These are phyloP conservation scores for Nemoura dubitans DNA, from an alignment of 2,888 invertebrate genomes.

Conservation along the genomic window DNA sequence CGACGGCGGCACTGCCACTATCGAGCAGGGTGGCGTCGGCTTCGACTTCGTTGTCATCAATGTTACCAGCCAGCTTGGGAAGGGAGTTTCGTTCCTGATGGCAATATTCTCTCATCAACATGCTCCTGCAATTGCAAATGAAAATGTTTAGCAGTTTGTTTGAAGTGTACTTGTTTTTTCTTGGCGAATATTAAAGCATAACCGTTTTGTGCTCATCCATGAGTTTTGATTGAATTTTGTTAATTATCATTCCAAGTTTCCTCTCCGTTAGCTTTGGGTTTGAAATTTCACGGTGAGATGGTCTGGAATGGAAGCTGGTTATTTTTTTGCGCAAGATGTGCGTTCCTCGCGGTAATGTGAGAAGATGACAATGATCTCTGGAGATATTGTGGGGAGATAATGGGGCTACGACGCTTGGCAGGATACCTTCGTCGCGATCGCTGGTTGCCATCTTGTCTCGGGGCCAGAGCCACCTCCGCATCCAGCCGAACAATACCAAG, in stretches of 20 bases:
- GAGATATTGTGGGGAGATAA: slow-evolving; percentile 9
- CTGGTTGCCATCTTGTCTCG: not conserved
- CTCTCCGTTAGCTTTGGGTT: not conserved
- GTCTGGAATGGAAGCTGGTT: slow-evolving; percentile 3
- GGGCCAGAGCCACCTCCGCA: slow-evolving; percentile 31
- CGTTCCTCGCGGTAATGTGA: not conserved
- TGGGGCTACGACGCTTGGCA: slow-evolving; percentile 1
- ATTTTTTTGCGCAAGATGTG: not conserved
- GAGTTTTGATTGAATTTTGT: not conserved
- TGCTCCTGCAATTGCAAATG: not conserved
- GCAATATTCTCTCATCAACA: not conserved
- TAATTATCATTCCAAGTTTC: not conserved
- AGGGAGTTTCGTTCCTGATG: not conserved
- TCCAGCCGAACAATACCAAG: slow-evolving; percentile 41
- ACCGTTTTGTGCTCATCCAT: not conserved
- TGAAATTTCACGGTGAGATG: not conserved
- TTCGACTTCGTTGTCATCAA: not conserved
- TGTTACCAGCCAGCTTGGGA: not conserved
- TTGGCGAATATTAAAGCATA: not conserved
- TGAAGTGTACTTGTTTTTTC: too few relatives aligned
- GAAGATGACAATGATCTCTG: slow-evolving; percentile 17
- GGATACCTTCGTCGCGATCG: not conserved
- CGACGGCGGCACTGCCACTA: not conserved
- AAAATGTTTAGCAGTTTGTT: too few relatives aligned
- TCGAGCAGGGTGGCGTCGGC: not conserved